phyloP scores from a whole-genome alignment of 2,113 vertebrate genomes.

The Hydrochoerus hydrochaeris region DNA sequence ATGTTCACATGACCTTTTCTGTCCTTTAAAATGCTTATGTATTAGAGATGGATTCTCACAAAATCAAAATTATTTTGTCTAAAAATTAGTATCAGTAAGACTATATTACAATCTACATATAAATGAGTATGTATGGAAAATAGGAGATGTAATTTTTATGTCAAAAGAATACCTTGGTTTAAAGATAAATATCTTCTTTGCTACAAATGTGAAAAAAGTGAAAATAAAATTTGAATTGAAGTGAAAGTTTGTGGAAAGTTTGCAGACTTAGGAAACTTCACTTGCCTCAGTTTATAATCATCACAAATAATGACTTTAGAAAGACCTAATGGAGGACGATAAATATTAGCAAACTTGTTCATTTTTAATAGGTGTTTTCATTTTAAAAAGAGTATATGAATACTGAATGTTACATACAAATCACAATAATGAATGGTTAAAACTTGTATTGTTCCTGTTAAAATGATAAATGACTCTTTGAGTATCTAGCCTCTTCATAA shows the following conservation, averaged over 20 bases:
- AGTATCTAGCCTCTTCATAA: neutral
- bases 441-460: neutral
- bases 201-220: neutral
- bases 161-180: neutral
- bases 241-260: neutral
- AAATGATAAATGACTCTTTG: neutral
- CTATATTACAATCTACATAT: neutral
- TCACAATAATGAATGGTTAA: neutral
- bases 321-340: neutral
- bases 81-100: neutral
- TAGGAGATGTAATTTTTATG: neutral
- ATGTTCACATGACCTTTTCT: neutral
- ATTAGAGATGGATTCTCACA: neutral
- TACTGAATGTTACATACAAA: neutral
- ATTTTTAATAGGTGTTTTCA: neutral
- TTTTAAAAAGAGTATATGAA: neutral
- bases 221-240: neutral
- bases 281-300: neutral
- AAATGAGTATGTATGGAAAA: neutral
- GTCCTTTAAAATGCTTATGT: neutral
- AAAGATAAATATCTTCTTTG: neutral
- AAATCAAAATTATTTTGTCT: neutral
- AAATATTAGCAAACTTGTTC: constrained; percentile 1
- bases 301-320: neutral
- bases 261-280: neutral